A percentile compares a stretch with the other conserved stretches of the same genome.
Conservation (phyloP, 2,113 vertebrate species). For the Melanotaenia duboulayi region DNA sequence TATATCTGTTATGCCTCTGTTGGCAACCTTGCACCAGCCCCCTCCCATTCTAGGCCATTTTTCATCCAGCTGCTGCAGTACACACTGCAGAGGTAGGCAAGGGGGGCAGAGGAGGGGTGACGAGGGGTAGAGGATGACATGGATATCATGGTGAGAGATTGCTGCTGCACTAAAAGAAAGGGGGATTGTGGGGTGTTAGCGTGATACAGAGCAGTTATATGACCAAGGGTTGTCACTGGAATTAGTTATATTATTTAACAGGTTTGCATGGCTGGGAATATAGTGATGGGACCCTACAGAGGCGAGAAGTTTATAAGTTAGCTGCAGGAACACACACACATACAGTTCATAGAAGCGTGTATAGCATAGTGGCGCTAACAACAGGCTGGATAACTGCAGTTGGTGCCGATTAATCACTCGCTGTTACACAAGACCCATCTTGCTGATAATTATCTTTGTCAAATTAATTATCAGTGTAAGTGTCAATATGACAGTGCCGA, state of each 20-base stretch:
- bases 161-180: conserved; percentile 4
- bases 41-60: conserved; percentile 64
- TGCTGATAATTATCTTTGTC: conserved; percentile 76
- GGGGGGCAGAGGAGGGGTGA: conserved; percentile 6
- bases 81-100: conserved; percentile 68
- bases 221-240: conserved; percentile 1
- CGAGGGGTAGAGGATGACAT: conserved; percentile 15
- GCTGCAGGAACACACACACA: conserved; percentile 45
- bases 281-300: conserved; percentile 19
- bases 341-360: conserved; percentile 1
- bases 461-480: conserved; percentile 73
- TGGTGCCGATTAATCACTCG: conserved; percentile 69
- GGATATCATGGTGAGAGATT: conserved; percentile 34
- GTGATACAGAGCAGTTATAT: conserved; percentile 10
- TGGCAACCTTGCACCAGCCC: conserved; percentile 69
- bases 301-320: conserved; percentile 15
- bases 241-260: conserved; percentile 29
- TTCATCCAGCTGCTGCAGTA: conserved; percentile 74
- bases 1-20: conserved; percentile 65
- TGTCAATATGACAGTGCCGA: conserved; percentile 65
- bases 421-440: conserved; percentile 60
- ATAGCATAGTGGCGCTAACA: conserved; percentile 41
- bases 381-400: conserved; percentile 49
- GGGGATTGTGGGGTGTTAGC: conserved; percentile 16
- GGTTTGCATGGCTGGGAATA: conserved; percentile 9